Evolutionary conservation across 1,140 invertebrate genomes (phyloP).

Genomic region (Heliothis subflexa): DNA sequence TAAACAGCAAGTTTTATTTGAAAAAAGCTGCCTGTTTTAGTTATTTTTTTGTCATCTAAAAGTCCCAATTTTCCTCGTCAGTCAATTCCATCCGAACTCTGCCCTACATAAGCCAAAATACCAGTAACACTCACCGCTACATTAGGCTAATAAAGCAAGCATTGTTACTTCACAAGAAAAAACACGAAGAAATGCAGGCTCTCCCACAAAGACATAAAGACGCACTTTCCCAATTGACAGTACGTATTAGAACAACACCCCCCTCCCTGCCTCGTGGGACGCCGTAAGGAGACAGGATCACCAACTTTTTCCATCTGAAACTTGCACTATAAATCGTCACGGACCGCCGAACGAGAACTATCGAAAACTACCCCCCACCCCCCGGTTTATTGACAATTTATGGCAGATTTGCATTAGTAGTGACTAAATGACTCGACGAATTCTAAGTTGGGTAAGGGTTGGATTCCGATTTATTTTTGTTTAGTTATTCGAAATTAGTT

Average conservation of each 20-base stretch:
- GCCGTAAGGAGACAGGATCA: conserved; percentile 68
- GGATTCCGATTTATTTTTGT: conserved; percentile 33
- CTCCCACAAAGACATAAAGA: conserved; percentile 24
- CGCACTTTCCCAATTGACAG: conserved; percentile 55
- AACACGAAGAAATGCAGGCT: conserved; percentile 12
- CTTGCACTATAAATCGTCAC: conserved; percentile 79
- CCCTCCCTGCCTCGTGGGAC: conserved; percentile 54
- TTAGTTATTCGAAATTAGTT: not conserved
- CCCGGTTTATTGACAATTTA: conserved; percentile 77
- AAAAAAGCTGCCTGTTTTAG: too few relatives aligned
- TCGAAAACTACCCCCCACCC: conserved; percentile 58
- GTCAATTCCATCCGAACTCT: not conserved
- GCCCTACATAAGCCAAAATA: not conserved
- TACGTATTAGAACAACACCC: conserved; percentile 44
- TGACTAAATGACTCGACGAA: conserved; percentile 59
- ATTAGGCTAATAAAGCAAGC: not conserved
- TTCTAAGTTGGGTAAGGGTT: conserved; percentile 31
- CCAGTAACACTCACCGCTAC: not conserved
- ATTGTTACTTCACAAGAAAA: not conserved
- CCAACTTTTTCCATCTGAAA: conserved; percentile 83
- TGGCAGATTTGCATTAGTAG: conserved; percentile 74
- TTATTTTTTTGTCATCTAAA: too few relatives aligned
- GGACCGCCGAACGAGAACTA: conserved; percentile 55
- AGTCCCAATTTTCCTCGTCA: too few relatives aligned
- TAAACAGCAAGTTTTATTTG: too few relatives aligned